These are phyloP conservation scores for Thymelicus lineola DNA, from an alignment of 2,888 invertebrate species.

Conservation along the genomic window DNA sequence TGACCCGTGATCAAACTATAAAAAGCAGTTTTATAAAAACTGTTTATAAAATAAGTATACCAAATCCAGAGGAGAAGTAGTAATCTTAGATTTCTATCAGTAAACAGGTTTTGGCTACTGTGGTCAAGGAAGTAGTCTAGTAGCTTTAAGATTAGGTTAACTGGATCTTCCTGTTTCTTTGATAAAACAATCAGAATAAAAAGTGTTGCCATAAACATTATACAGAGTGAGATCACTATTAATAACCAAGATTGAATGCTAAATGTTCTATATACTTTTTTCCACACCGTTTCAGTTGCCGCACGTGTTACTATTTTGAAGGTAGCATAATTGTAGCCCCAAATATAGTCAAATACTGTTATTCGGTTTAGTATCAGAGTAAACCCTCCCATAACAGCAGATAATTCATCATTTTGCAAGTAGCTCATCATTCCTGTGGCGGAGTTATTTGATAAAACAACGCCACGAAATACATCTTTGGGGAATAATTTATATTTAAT, in stretches of 20 bases:
- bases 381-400: conserved; percentile 59
- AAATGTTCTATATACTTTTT: conserved; percentile 51
- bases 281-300: conserved; percentile 54
- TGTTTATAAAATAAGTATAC: conserved; percentile 64
- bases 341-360: conserved; percentile 58
- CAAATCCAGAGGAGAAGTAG: conserved; percentile 63
- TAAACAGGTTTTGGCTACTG: conserved; percentile 51
- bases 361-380: conserved; percentile 58
- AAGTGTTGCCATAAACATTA: conserved; percentile 20
- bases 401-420: conserved; percentile 53
- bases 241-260: conserved; percentile 46
- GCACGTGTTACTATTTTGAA: conserved; percentile 57
- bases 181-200: conserved; percentile 14
- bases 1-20: conserved; percentile 58
- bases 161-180: conserved; percentile 1
- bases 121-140: conserved; percentile 63
- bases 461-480: conserved; percentile 47
- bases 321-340: conserved; percentile 57
- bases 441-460: conserved; percentile 58
- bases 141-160: conserved; percentile 43
- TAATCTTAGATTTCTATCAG: conserved; percentile 50
- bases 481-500: conserved; percentile 49
- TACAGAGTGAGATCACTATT: conserved; percentile 15
- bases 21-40: conserved; percentile 65
- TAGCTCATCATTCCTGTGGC: conserved; percentile 55